Conservation (phyloP, 2,113 vertebrate species). For the Mormyrus iriodes region DNA sequence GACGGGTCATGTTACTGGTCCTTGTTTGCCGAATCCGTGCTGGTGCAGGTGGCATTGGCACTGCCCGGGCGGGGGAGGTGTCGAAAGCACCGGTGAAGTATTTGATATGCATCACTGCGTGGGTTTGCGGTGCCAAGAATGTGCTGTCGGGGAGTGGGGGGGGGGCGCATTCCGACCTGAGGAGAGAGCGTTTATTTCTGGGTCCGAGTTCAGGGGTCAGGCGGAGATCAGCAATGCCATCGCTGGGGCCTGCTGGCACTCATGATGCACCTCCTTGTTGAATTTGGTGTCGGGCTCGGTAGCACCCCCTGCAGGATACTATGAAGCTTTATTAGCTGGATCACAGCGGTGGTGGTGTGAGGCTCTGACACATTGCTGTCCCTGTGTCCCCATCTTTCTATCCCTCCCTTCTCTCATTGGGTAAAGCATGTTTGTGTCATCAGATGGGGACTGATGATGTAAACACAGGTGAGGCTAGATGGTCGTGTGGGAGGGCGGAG, state of each 20-base stretch:
- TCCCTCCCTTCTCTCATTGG: background rate
- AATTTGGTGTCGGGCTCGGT: background rate
- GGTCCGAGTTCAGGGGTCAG: background rate
- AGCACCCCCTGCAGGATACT: background rate
- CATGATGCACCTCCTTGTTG: background rate
- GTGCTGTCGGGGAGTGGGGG: background rate
- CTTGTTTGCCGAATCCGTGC: background rate
- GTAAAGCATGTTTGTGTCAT: too few species aligned
- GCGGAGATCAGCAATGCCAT: background rate
- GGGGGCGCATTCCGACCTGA: background rate
- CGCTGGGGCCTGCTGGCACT: background rate
- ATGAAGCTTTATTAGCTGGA: background rate
- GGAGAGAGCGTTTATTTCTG: background rate
- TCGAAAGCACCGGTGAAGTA: background rate
- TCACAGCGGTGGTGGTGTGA: background rate
- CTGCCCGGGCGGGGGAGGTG: background rate
- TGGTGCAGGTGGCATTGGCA: background rate
- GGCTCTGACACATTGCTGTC: background rate
- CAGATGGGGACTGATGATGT: too few species aligned
- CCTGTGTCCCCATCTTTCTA: background rate
- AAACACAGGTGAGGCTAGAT: too few species aligned
- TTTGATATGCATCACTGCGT: background rate
- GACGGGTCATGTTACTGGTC: background rate
- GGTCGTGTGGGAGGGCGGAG: too few species aligned
- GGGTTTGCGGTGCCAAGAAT: background rate